These are phyloP conservation scores for Ceratina australensis DNA, from an alignment of 1,140 invertebrate species.

Conservation along the genomic window DNA sequence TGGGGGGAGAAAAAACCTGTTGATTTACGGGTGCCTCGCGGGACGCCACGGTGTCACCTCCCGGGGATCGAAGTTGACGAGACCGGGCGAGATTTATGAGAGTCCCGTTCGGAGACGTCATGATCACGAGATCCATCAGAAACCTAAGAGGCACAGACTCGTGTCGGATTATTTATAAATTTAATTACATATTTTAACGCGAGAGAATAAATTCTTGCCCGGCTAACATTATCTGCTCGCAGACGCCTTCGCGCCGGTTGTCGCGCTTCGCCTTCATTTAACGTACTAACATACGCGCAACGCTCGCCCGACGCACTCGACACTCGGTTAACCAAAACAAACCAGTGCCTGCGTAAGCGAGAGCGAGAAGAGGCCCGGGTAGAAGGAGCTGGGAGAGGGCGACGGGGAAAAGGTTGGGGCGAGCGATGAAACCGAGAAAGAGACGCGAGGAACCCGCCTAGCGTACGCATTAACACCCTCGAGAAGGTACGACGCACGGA, in stretches of 20 bases:
- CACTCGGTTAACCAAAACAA: constrained; percentile 68
- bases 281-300: constrained; percentile 33
- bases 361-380: constrained; percentile 48
- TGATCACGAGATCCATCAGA: too few relatives aligned
- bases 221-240: constrained; percentile 37
- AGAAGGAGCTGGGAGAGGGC: neutral
- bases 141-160: neutral
- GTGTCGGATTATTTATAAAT: too few relatives aligned
- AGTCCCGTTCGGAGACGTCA: too few relatives aligned
- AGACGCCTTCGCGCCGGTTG: constrained; percentile 36
- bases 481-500: constrained; percentile 42
- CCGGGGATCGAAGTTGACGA: neutral
- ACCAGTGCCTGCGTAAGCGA: constrained; percentile 55
- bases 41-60: neutral
- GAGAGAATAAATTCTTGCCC: constrained; percentile 22
- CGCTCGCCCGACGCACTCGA: constrained; percentile 53
- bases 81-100: neutral
- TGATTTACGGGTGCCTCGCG: constrained; percentile 23
- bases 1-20: constrained; percentile 31
- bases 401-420: neutral
- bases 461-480: constrained; percentile 63
- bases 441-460: constrained; percentile 60
- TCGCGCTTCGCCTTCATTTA: constrained; percentile 54
- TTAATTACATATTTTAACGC: too few relatives aligned
- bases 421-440: constrained; percentile 12